A percentile compares a stretch with the other conserved stretches of the same genome.
Evolutionary conservation across 2,888 invertebrate genomes (phyloP).

Genomic region (Crioceris asparagi): DNA sequence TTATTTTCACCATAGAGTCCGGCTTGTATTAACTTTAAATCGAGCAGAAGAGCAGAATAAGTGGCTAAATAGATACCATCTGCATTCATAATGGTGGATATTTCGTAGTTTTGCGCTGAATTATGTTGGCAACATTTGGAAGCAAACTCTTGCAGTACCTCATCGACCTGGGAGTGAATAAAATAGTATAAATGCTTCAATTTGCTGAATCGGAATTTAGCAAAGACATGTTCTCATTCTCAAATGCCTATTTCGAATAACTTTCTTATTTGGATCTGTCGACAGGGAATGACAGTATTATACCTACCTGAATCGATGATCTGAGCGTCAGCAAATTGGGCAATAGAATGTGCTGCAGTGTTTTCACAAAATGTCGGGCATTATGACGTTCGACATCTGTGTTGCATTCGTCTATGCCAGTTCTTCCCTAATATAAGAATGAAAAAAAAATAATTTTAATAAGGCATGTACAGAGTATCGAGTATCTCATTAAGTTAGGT

Average conservation of each 20-base stretch:
- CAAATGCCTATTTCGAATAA: too few species aligned
- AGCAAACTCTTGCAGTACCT: conserved; percentile 83
- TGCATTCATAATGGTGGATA: conserved; percentile 78
- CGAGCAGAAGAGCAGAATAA: conserved; percentile 73
- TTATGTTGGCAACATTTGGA: conserved; percentile 82
- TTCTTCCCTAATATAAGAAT: conserved; percentile 34
- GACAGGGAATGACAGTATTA: background rate
- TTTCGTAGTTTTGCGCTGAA: conserved; percentile 51
- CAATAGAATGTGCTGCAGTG: conserved; percentile 60
- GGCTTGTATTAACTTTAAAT: conserved; percentile 64
- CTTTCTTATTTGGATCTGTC: background rate
- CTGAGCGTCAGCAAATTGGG: conserved; percentile 65
- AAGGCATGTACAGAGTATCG: too few species aligned
- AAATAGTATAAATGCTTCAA: conserved; percentile 7
- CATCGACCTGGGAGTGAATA: conserved; percentile 54
- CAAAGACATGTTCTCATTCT: too few species aligned
- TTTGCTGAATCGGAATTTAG: conserved; percentile 1
- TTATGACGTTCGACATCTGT: conserved; percentile 80
- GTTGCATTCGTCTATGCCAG: conserved; percentile 51
- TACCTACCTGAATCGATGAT: conserved; percentile 63
- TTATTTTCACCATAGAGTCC: conserved; percentile 58
- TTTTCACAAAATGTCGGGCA: conserved; percentile 72
- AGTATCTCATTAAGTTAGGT: too few species aligned
- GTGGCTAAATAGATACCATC: conserved; percentile 90
- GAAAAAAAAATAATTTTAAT: too few species aligned